Base-by-base conservation (phyloP, 2,888 invertebrate genomes). In the Oscheius sp. region DNA sequence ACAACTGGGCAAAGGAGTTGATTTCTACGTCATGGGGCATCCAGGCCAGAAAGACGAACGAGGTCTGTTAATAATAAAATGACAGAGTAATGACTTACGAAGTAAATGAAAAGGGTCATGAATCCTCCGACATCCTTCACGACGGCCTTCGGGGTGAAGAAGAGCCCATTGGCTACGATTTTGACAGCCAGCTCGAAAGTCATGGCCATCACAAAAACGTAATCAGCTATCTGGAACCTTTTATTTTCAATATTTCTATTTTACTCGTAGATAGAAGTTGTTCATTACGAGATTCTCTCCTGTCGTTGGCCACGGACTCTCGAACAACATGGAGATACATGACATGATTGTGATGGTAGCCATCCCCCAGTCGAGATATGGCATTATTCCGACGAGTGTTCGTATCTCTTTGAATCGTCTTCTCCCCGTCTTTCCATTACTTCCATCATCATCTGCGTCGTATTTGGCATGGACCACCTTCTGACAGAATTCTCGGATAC, bases 341-440 rank as follows among this genome's bases (percentile, higher is more conserved):
- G 96, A 96, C 12, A 97, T 89, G 0, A 96, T 95, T 0, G 98
- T 99, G 57, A 95, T 93, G 87, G 94, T 92, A 75, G 98, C 98
- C 97, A 99, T 98, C 1, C 95, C 92, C 98, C 98, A 99, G 87
- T 99, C 98, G 86, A 99, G 89, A 87, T 98, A 99, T 0, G 97
- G 95, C 20, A 99, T 97, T 70, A 99, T 89, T 0, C 98, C 97
- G 41, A 99, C 89, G 85, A 99, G 92, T 87, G 96, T 96, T 85
- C 96, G 95, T 88, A 82, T 72, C 61, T 83, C 82, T 56, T 84
- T 84, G 73, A 83, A 80, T 28, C 78, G 49, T 51, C 75, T 65
- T 47, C 76, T 76, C 49, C 80, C 81, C 5, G 68, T 70, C n/a
- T 72, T 68, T 8, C 77, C 78, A 61, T 77, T 77, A 9, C 64